phyloP scores from a whole-genome alignment of 2,888 invertebrate species.

The Drosophila diplacantha region DNA sequence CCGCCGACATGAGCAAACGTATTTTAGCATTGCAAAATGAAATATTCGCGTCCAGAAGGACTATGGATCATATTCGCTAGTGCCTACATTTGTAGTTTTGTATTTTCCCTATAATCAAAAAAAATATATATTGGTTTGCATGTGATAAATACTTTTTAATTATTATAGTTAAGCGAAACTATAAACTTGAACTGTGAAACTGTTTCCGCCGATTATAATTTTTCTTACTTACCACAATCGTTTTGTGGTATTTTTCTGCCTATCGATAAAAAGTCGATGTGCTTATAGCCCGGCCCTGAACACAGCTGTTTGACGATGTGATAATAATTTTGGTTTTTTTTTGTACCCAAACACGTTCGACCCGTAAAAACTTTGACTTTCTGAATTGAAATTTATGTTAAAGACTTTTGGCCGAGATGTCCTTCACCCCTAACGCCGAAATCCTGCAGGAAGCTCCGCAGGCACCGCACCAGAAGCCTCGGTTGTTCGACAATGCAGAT shows the following conservation, averaged over 20 bases:
- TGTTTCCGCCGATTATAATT: neutral
- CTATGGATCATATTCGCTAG: neutral
- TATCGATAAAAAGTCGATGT: conserved; percentile 1
- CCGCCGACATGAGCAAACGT: conserved; percentile 3
- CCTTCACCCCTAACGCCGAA: conserved; percentile 46
- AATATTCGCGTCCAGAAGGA: neutral
- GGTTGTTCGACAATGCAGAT: conserved; percentile 77
- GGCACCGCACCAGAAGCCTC: conserved; percentile 37
- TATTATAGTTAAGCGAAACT: neutral
- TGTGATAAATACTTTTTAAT: neutral
- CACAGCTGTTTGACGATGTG: conserved; percentile 62
- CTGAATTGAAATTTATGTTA: conserved; percentile 42
- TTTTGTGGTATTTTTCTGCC: conserved; percentile 6
- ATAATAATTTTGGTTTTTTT: conserved; percentile 56
- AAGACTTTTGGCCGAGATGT: conserved; percentile 44
- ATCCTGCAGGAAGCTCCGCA: conserved; percentile 18
- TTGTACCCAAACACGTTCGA: conserved; percentile 23
- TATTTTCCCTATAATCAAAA: conserved; percentile 13
- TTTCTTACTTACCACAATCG: neutral
- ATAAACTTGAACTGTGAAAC: neutral
- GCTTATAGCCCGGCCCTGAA: conserved; percentile 35
- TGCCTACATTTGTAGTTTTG: conserved; percentile 19
- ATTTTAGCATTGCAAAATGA: neutral
- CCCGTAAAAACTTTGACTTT: conserved; percentile 6
- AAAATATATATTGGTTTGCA: conserved; percentile 1